Evolutionary conservation across 2,888 invertebrate species (phyloP).

Genomic region (Diabrotica balteata): DNA sequence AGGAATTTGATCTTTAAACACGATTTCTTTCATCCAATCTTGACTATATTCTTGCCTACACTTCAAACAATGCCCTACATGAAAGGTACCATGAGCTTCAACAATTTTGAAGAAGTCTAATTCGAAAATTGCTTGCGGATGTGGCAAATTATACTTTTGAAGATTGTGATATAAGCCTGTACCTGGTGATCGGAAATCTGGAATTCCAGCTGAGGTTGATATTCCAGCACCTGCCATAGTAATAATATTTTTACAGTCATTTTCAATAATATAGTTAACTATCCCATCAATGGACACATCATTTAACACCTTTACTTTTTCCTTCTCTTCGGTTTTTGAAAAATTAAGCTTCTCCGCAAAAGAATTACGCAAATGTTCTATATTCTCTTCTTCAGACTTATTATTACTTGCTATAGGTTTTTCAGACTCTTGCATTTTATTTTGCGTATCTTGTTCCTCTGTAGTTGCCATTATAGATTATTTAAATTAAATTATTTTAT

Average conservation of each 20-base stretch:
- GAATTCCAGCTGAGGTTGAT: constrained; percentile 95
- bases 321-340: constrained; percentile 58
- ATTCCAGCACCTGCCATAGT: constrained; percentile 97
- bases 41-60: constrained; percentile 77
- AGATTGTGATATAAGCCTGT: constrained; percentile 92
- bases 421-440: constrained; percentile 8
- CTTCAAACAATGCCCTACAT: constrained; percentile 83
- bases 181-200: constrained; percentile 93
- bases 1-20: constrained; percentile 77
- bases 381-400: constrained; percentile 50
- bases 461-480: constrained; percentile 16
- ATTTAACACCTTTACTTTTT: constrained; percentile 43
- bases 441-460: constrained; percentile 14
- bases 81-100: constrained; percentile 95
- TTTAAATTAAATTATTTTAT: background rate
- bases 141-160: constrained; percentile 87
- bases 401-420: constrained; percentile 7
- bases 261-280: constrained; percentile 78
- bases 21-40: constrained; percentile 87
- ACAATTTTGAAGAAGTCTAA: constrained; percentile 90
- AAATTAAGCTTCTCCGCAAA: constrained; percentile 72
- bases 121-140: constrained; percentile 93
- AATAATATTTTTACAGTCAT: constrained; percentile 83
- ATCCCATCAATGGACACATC: constrained; percentile 79
- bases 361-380: constrained; percentile 71